A percentile compares a stretch with the other conserved stretches of the same genome.
Evolutionary conservation across 2,113 vertebrate genomes (phyloP).

Genomic region (Leuciscus idus): DNA sequence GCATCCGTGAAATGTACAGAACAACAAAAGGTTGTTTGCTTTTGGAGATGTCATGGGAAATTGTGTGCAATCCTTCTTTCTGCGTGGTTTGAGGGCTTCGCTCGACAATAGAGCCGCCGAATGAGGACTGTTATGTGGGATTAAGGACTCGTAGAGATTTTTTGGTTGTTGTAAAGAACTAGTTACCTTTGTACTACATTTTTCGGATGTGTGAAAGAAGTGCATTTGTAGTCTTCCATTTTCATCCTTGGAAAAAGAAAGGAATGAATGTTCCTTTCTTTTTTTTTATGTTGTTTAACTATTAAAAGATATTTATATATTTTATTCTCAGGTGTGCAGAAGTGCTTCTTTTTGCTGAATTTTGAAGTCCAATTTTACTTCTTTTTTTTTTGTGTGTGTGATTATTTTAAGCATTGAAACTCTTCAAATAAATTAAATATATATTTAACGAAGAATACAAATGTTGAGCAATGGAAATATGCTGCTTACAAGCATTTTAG

Average conservation of each 20-base stretch:
- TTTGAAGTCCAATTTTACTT: background rate
- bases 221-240: background rate
- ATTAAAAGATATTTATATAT: background rate
- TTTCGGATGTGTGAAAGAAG: background rate
- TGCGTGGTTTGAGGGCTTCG: conserved; percentile 8
- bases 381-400: background rate
- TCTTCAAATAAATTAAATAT: background rate
- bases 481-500: background rate
- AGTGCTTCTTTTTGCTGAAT: background rate
- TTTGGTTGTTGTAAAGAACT: conserved; percentile 1
- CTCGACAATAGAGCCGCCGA: conserved; percentile 37
- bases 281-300: background rate
- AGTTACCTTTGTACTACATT: background rate
- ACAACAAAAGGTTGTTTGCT: conserved; percentile 42
- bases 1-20: conserved; percentile 8
- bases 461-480: background rate
- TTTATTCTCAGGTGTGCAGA: background rate
- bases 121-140: conserved; percentile 11
- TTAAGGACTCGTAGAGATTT: conserved; percentile 25
- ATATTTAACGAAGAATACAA: background rate
- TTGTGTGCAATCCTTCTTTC: background rate
- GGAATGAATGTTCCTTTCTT: background rate
- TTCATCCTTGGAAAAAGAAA: background rate
- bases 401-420: background rate
- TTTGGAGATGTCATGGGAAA: conserved; percentile 9